These are phyloP conservation scores for Sinocyclocheilus rhinocerous DNA, from an alignment of 2,113 vertebrate genomes.

Conservation along the genomic window DNA sequence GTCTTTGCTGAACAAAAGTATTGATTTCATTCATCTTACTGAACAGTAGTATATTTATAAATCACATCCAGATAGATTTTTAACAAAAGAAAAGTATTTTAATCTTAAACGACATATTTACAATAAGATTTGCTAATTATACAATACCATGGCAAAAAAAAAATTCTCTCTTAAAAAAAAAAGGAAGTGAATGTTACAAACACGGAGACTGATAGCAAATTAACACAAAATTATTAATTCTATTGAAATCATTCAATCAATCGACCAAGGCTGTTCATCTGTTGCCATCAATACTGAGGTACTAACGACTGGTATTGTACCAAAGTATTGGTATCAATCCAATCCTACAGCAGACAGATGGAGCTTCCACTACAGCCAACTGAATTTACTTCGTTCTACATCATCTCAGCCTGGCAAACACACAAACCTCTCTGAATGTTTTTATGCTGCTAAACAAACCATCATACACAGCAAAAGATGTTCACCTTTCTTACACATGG, in stretches of 20 bases:
- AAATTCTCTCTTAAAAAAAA: background rate
- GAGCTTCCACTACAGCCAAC: constrained; percentile 31
- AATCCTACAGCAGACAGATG: constrained; percentile 34
- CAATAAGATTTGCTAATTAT: background rate
- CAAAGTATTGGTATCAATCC: constrained; percentile 20
- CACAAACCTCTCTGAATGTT: constrained; percentile 15
- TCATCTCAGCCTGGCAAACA: constrained; percentile 33
- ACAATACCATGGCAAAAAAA: no score
- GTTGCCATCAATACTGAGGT: background rate
- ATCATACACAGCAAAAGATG: background rate
- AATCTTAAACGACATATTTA: background rate
- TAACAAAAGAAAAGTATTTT: background rate
- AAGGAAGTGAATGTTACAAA: background rate
- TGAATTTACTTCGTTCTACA: constrained; percentile 12
- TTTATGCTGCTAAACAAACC: background rate
- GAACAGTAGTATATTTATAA: background rate
- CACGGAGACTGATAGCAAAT: no score
- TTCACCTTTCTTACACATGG: background rate
- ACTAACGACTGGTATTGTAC: background rate
- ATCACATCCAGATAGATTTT: background rate
- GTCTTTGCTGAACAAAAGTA: background rate
- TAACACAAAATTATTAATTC: background rate
- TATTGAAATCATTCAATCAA: background rate
- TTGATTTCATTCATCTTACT: background rate
- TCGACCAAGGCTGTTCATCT: background rate